These are phyloP conservation scores for Chloroceryle amazona DNA, from an alignment of 2,797 vertebrate genomes.

Conservation along the genomic window DNA sequence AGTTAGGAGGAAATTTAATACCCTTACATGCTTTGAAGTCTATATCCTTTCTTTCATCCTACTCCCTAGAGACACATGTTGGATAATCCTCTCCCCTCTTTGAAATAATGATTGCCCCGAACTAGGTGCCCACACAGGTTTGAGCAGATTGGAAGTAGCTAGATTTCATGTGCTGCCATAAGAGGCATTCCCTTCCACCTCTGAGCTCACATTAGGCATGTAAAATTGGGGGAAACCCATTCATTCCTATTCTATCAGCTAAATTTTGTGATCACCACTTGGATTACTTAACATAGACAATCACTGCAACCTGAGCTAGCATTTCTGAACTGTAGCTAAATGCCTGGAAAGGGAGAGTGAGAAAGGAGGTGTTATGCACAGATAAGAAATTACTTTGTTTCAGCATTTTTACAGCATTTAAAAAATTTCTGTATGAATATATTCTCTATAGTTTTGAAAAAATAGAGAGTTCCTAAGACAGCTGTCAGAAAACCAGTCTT, in stretches of 20 bases:
- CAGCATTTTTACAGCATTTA: not conserved
- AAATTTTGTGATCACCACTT: not conserved
- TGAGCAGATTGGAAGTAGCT: not conserved
- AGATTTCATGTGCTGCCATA: not conserved
- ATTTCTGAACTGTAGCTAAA: not conserved
- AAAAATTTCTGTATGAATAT: not conserved
- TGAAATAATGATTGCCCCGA: not conserved
- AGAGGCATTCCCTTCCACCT: not conserved
- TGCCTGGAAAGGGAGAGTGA: not conserved
- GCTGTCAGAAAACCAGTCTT: slow-evolving; percentile 62
- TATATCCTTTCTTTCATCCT: not conserved
- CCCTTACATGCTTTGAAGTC: not conserved
- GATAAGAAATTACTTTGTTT: slow-evolving; percentile 11
- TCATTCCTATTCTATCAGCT: not conserved
- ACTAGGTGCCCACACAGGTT: not conserved
- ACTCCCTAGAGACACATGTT: not conserved
- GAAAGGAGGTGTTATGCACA: not conserved
- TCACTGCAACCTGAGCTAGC: not conserved
- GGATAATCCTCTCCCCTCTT: not conserved
- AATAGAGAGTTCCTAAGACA: not conserved
- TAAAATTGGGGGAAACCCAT: not conserved
- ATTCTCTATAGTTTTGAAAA: not conserved
- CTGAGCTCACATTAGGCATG: not conserved
- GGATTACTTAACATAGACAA: not conserved
- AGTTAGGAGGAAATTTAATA: not conserved